Percentiles rank a stretch among this genome's conserved stretches.
Evolutionary conservation across 2,797 vertebrate species (phyloP).

Genomic region (Mareca strepera): DNA sequence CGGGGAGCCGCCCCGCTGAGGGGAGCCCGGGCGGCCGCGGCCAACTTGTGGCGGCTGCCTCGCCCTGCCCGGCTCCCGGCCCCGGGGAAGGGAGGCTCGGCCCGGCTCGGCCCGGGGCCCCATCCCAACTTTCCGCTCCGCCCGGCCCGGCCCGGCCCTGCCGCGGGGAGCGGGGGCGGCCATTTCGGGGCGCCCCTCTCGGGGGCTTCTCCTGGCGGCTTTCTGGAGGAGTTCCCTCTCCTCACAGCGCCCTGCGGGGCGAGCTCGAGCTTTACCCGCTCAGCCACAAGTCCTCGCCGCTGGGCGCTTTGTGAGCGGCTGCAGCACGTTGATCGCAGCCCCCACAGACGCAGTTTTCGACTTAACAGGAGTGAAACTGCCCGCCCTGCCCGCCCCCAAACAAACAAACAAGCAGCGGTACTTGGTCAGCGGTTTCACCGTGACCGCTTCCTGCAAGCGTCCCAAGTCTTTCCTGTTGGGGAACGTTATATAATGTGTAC

Average conservation of each 20-base stretch:
- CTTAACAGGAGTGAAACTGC: fast-evolving
- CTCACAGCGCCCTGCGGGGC: not conserved
- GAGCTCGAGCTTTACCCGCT: not conserved
- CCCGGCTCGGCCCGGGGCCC: no score
- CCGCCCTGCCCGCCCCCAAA: not conserved
- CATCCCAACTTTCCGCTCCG: not conserved
- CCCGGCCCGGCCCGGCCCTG: no score
- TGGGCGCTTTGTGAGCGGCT: not conserved
- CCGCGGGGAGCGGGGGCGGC: not conserved
- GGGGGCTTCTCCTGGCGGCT: no score
- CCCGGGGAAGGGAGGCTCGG: no score
- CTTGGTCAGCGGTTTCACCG: not conserved
- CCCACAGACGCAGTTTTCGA: not conserved
- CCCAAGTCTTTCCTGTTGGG: not conserved
- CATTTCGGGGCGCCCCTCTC: no score
- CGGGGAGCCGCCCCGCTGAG: not conserved
- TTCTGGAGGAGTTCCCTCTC: not conserved
- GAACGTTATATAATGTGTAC: slow-evolving; percentile 12
- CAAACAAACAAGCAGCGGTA: no score
- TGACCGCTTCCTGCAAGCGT: not conserved
- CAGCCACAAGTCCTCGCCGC: not conserved
- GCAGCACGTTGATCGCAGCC: not conserved
- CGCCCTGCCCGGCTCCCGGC: no score
- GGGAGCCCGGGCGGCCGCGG: not conserved
- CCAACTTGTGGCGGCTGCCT: not conserved